Conservation (phyloP, 2,113 vertebrate species). For the Dromaius novaehollandiae region DNA sequence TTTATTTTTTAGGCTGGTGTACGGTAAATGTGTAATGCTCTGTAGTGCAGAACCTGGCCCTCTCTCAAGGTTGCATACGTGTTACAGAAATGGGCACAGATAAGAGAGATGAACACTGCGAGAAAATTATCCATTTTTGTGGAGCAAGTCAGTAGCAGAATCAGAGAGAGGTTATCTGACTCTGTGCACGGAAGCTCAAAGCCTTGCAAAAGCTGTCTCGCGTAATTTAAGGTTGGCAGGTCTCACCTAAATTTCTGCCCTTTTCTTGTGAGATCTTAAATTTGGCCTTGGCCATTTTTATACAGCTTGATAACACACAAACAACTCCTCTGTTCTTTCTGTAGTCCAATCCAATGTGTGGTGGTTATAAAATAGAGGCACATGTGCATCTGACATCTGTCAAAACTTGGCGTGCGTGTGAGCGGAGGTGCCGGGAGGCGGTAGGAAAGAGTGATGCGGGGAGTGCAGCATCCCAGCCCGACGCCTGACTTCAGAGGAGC, state of each 20-base stretch:
- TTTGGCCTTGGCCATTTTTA: background rate
- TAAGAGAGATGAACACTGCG: background rate
- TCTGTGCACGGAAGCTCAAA: background rate
- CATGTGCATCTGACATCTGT: conserved; percentile 44
- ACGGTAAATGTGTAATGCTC: background rate
- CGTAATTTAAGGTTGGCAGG: background rate
- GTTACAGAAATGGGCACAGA: background rate
- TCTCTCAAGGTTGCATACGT: background rate
- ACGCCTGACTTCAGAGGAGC: conserved; percentile 9
- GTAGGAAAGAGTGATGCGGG: conserved; percentile 35
- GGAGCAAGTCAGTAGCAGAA: background rate
- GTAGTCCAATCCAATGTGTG: background rate
- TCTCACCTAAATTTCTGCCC: background rate
- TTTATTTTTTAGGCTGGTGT: background rate
- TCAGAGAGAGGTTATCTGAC: background rate
- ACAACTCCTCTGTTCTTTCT: conserved; percentile 24
- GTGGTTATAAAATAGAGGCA: conserved; percentile 31
- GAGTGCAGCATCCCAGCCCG: background rate
- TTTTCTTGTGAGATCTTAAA: background rate
- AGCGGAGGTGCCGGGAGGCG: background rate
- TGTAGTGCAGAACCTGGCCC: background rate
- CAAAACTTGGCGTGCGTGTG: background rate
- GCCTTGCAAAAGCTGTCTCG: background rate
- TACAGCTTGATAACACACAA: background rate
- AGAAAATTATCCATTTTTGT: background rate